Evolutionary conservation across 2,888 invertebrate species (phyloP).

Genomic region (Timandra comae): DNA sequence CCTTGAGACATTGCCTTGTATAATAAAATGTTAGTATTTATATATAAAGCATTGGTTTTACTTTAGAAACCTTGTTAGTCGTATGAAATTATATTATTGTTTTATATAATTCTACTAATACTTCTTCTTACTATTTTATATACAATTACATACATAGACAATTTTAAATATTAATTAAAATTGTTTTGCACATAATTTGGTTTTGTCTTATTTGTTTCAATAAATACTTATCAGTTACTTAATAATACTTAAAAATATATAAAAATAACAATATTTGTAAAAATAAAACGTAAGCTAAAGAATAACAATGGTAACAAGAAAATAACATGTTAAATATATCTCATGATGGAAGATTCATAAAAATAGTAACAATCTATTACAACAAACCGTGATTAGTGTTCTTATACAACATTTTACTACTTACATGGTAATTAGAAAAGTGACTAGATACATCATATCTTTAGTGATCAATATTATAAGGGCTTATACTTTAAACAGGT

Average conservation of each 20-base stretch:
- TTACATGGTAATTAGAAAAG: too few species aligned
- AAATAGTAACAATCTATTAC: conserved; percentile 4
- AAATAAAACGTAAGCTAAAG: not conserved
- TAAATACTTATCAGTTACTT: too few species aligned
- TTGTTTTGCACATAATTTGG: not conserved
- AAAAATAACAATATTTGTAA: too few species aligned
- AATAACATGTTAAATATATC: conserved; percentile 2
- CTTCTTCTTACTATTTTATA: conserved; percentile 16
- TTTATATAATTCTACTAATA: conserved; percentile 1
- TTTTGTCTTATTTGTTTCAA: not conserved
- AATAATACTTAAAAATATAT: too few species aligned
- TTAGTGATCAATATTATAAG: too few species aligned
- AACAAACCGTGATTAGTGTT: too few species aligned
- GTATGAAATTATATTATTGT: too few species aligned
- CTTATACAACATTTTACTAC: too few species aligned
- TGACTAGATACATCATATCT: too few species aligned
- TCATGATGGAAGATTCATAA: conserved; percentile 6
- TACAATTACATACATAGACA: conserved; percentile 1
- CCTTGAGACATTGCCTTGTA: conserved; percentile 2
- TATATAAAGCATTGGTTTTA: too few species aligned
- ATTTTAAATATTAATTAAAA: not conserved
- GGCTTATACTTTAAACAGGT: conserved; percentile 10
- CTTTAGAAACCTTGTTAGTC: too few species aligned
- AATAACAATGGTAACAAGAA: not conserved
- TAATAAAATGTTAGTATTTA: too few species aligned